Base-by-base conservation (phyloP, 2,113 vertebrate genomes). In the Podarcis raffonei region DNA sequence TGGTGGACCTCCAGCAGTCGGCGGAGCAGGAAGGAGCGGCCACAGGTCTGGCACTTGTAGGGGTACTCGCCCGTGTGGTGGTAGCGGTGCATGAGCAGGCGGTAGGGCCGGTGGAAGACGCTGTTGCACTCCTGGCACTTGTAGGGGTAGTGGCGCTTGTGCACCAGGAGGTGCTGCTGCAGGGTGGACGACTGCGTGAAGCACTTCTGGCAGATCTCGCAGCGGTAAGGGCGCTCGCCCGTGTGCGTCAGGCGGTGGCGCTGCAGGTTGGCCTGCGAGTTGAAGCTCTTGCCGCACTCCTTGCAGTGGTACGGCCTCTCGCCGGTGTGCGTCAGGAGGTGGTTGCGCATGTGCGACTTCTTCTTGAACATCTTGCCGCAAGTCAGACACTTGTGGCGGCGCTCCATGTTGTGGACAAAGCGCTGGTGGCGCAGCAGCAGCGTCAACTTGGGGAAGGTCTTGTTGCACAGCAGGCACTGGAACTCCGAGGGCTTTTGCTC, bases 331-430 rank as follows among this genome's bases (percentile, higher is more conserved):
- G 97, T 98, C 93, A 97, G 97, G 90, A 99, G 90, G 30, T 99
- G 98, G 53, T 98, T 98, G 2, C 98, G 98, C 32, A 99, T 97
- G 25, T 98, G 98, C 12, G 98, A 98, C 0, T 98, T 97, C 2
- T 98, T 97, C 11, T 98, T 98, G 95, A 99, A 99, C 90, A 97
- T 98, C 90, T 98, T 98, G 18, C 98, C 98, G 13, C 98, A 99
- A 0, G 95, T 95, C 8, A 93, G 94, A 35, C 96, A 97, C 2
- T 95, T 92, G 30, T 97, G 96, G 8, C 96, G 96, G 23, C 96
- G 94, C 35, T 96, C 96, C 6, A 95, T 89, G 0, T 94, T 89
- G 72, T 97, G 96, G 27, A 96, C 95, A 39, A 96, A 96, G 23
- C 96, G 95, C 22, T 97, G 96, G 88, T 97, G 96, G 13, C 96